phyloP scores from a whole-genome alignment of 2,888 invertebrate species.

The Ophion ellenae region DNA sequence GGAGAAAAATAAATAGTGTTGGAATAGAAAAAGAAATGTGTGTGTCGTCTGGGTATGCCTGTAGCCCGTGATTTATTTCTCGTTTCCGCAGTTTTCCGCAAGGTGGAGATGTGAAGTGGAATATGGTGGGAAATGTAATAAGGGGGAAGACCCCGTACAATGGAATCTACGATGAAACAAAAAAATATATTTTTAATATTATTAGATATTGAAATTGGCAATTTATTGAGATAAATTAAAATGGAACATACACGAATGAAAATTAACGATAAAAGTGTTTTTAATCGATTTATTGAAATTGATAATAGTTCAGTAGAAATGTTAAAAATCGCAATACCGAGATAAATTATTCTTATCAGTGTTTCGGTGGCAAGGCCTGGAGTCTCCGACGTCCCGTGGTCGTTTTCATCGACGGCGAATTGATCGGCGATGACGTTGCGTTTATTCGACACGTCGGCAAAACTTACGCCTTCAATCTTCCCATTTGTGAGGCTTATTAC shows the following conservation, averaged over 20 bases:
- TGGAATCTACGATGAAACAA: no score
- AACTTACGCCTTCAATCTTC: constrained; percentile 84
- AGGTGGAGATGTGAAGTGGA: no score
- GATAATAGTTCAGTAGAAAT: not conserved
- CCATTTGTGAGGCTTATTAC: constrained; percentile 82
- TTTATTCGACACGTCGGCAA: constrained; percentile 83
- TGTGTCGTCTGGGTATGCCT: no score
- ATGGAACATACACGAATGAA: not conserved
- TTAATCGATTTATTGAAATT: not conserved
- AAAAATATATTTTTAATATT: not conserved
- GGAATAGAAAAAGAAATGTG: no score
- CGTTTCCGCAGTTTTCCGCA: no score
- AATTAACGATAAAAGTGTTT: not conserved
- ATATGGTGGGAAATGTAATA: not conserved
- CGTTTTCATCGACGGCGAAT: constrained; percentile 84
- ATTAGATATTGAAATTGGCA: not conserved
- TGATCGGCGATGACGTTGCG: constrained; percentile 85
- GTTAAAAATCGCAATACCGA: not conserved
- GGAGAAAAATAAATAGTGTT: no score
- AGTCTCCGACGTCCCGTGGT: constrained; percentile 84
- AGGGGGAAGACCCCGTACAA: no score
- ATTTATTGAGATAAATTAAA: not conserved
- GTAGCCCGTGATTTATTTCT: no score
- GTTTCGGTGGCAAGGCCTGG: constrained; percentile 84
- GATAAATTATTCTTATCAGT: constrained; percentile 49